phyloP scores from a whole-genome alignment of 1,140 invertebrate species.

The Drosophila rufa region DNA sequence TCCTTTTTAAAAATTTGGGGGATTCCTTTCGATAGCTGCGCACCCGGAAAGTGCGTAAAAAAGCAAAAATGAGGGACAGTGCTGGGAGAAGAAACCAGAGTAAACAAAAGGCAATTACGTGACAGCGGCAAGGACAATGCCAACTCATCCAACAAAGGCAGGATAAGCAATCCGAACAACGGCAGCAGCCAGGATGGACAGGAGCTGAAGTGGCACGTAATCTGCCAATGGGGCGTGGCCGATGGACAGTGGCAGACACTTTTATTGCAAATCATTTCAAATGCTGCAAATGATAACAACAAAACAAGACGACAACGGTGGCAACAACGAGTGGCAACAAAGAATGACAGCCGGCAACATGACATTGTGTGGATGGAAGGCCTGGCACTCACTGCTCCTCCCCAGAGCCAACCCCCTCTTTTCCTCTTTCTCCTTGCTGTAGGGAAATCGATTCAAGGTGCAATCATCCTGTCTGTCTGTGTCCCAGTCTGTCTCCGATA shows the following conservation, averaged over 20 bases:
- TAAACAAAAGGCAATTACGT: conserved; percentile 80
- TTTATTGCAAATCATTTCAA: conserved; percentile 83
- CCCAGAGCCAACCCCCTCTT: neutral
- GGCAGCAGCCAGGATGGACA: conserved; percentile 17
- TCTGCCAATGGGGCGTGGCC: conserved; percentile 78
- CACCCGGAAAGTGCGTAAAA: conserved; percentile 28
- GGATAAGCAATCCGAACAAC: conserved; percentile 49
- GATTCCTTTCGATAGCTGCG: neutral
- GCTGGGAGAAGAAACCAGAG: conserved; percentile 46
- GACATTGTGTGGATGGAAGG: conserved; percentile 55
- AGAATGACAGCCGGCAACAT: conserved; percentile 60
- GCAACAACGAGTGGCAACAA: conserved; percentile 39
- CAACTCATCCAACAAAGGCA: conserved; percentile 42
- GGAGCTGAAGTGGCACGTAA: conserved; percentile 63
- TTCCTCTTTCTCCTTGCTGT: conserved; percentile 1
- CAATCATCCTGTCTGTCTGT: conserved; percentile 46
- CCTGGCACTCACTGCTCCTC: neutral
- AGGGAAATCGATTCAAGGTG: conserved; percentile 54
- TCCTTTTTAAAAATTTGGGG: no score
- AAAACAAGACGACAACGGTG: conserved; percentile 34
- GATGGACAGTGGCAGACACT: conserved; percentile 75
- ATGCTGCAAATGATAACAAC: conserved; percentile 80
- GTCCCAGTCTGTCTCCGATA: conserved; percentile 39
- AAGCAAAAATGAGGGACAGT: conserved; percentile 32
- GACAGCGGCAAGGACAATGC: conserved; percentile 66